phyloP scores from a whole-genome alignment of 2,113 vertebrate species.

The Machaerirhynchus nigripectus region DNA sequence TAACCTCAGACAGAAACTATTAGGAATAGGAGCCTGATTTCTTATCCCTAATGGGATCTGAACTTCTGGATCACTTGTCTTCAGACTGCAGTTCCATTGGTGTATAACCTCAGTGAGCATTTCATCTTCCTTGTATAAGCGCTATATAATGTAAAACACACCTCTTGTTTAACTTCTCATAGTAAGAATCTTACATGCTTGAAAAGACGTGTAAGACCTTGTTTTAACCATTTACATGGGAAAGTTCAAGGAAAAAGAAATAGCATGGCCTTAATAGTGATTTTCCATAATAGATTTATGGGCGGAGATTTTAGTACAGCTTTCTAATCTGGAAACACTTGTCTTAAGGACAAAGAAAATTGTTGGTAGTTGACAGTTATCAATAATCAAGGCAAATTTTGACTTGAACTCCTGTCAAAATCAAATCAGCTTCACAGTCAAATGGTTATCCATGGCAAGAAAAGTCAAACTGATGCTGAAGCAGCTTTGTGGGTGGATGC shows the following conservation, averaged over 20 bases:
- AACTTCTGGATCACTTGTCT: not conserved
- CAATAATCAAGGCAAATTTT: not conserved
- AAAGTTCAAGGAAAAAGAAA: not conserved
- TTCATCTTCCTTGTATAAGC: not conserved
- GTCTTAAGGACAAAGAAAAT: not conserved
- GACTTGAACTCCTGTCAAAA: not conserved
- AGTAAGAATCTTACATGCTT: not conserved
- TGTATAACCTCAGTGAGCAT: not conserved
- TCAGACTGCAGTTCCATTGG: not conserved
- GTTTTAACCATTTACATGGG: not conserved
- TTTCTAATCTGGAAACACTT: not conserved
- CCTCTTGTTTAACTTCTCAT: not conserved
- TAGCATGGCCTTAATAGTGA: not conserved
- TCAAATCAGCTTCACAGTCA: not conserved
- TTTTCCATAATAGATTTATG: not conserved
- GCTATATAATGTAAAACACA: not conserved
- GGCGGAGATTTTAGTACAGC: not conserved
- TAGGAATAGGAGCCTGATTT: not conserved
- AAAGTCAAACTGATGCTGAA: not conserved
- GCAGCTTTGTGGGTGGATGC: not conserved
- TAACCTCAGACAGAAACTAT: not conserved
- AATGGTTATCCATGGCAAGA: not conserved
- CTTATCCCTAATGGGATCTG: not conserved
- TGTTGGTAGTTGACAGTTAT: not conserved
- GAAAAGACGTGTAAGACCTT: not conserved